Percentiles rank a stretch among this genome's conserved stretches.
Evolutionary conservation across 2,797 vertebrate genomes (phyloP).

Genomic region (Discoglossus pictus): DNA sequence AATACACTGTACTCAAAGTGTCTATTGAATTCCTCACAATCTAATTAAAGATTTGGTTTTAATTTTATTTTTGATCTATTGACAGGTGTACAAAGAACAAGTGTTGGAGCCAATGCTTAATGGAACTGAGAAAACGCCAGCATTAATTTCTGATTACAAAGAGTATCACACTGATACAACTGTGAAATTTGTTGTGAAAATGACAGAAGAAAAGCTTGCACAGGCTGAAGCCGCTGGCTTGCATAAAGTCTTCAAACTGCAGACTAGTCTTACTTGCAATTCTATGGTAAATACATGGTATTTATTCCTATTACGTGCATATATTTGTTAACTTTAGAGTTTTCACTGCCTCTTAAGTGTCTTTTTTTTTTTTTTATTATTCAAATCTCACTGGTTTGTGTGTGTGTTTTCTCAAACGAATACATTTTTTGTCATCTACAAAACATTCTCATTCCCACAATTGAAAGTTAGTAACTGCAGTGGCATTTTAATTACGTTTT

Average conservation of each 20-base stretch:
- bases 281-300: conserved; percentile 83
- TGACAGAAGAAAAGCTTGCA: conserved; percentile 95
- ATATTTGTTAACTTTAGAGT: not conserved
- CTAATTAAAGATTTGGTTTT: too few species aligned
- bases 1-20: too few species aligned
- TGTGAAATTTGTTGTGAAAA: conserved; percentile 96
- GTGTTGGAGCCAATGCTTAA: conserved; percentile 97
- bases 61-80: conserved; percentile 22
- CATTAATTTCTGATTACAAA: conserved; percentile 94
- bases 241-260: conserved; percentile 98
- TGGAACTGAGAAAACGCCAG: conserved; percentile 94
- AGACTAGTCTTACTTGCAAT: conserved; percentile 97
- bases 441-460: too few species aligned
- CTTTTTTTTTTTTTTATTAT: not conserved
- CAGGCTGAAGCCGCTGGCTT: conserved; percentile 93
- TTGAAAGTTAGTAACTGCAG: too few species aligned
- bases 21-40: too few species aligned
- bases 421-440: too few species aligned
- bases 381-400: too few species aligned
- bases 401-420: not conserved
- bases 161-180: conserved; percentile 97
- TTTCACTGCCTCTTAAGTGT: too few species aligned
- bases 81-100: conserved; percentile 93
- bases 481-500: too few species aligned
- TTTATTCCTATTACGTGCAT: not conserved